A percentile compares a stretch with the other conserved stretches of the same genome.
These are phyloP conservation scores for Gymnoscelis rufifasciata DNA, from an alignment of 2,888 invertebrate genomes.

Conservation along the genomic window DNA sequence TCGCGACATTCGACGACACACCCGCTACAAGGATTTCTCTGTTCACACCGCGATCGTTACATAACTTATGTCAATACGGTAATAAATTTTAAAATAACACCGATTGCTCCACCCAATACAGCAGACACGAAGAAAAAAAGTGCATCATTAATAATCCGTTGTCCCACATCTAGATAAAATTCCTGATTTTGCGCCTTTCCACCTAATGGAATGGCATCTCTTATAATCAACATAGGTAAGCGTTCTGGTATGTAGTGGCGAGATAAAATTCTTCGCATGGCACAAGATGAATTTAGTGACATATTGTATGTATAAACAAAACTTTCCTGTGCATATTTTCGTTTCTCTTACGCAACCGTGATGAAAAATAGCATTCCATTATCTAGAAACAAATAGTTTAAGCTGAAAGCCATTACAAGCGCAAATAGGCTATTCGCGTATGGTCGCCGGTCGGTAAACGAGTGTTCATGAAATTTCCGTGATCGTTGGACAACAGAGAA, in stretches of 20 bases:
- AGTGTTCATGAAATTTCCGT: conserved; percentile 31
- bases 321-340: conserved; percentile 20
- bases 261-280: conserved; percentile 40
- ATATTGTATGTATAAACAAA: conserved; percentile 31
- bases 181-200: conserved; percentile 43
- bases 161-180: conserved; percentile 51
- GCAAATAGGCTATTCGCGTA: conserved; percentile 43
- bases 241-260: conserved; percentile 42
- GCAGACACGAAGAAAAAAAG: conserved; percentile 39
- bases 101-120: conserved; percentile 44
- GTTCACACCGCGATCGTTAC: conserved; percentile 38
- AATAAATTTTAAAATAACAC: conserved; percentile 49
- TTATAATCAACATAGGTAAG: conserved; percentile 42
- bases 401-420: conserved; percentile 31
- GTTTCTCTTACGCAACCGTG: conserved; percentile 14
- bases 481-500: conserved; percentile 44
- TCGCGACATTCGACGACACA: conserved; percentile 16
- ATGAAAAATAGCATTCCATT: conserved; percentile 13
- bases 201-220: conserved; percentile 35
- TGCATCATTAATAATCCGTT: conserved; percentile 44
- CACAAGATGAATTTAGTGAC: conserved; percentile 34
- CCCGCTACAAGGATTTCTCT: conserved; percentile 40
- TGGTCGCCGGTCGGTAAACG: conserved; percentile 24
- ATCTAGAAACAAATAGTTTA: conserved; percentile 20
- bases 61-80: conserved; percentile 47